Base-by-base conservation (phyloP, 2,888 invertebrate genomes). In the Mycalesis mineus region DNA sequence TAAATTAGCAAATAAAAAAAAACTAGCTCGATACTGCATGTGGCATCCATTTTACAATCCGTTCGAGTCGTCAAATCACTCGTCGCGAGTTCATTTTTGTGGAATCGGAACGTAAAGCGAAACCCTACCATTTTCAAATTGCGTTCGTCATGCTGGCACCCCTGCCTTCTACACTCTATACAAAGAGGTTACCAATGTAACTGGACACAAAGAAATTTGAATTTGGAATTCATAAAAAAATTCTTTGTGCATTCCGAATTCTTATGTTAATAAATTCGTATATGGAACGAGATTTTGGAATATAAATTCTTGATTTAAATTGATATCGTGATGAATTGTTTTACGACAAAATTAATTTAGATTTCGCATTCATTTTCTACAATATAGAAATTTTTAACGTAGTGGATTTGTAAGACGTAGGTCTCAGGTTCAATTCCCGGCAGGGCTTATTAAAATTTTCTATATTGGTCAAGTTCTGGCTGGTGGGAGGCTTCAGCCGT, bases 61-160 rank as follows among this genome's bases (percentile, higher is more conserved):
- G 77, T 80, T 77, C 73, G 78, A 81, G 81, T 83, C 85, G 84
- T 86, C 85, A 86, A 88, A 87, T 85, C 85, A 84, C 77, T 80
- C 81, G 79, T 77, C 80, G 80, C 79, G 76, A 78, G 81, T 80
- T 82, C 82, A 81, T 84, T 86, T 86, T 88, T 86, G 67, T 80
- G 76, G 84, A 87, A 85, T 84, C 84, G 84, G 80, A 83, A 80
- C 82, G 79, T 82, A 82, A 83, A 84, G 78, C 80, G 80, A 85
- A 88, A 86, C 87, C 88, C 85, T 82, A 84, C 80, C 82, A 82
- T 84, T 88, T 86, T 82, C 50, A 83, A 88, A 87, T 87, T 84
- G 80, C 78, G 82, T 85, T 84, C 84, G 87, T 86, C 88, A 86
- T 82, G 85, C 80, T 59, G 79, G 80, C 80, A 78, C 83, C 84